Conservation (phyloP, 2,888 invertebrate genomes). For the Spisula subtruncata region DNA sequence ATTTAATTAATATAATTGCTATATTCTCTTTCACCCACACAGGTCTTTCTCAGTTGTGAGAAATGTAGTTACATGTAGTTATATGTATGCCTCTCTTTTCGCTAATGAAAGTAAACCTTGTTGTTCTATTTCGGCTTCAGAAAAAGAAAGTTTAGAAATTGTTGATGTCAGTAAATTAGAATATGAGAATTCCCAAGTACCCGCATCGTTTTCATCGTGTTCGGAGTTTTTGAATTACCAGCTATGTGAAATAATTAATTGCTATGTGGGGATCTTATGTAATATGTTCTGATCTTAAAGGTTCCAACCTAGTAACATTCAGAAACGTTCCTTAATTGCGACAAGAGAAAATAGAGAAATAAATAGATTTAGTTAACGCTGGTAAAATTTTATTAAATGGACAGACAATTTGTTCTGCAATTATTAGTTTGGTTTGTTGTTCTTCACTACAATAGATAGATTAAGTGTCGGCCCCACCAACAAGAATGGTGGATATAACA, state of each 20-base stretch:
- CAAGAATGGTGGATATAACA: conserved; percentile 29
- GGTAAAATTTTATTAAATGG: conserved; percentile 51
- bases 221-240: background rate
- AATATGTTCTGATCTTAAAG: background rate
- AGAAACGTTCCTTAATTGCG: conserved; percentile 27
- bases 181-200: background rate
- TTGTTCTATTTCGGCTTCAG: no score
- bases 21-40: background rate
- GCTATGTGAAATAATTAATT: background rate
- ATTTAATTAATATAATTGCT: conserved; percentile 20
- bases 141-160: background rate
- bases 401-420: conserved; percentile 45
- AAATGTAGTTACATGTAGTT: background rate
- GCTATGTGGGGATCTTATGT: background rate
- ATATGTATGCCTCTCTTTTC: background rate
- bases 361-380: conserved; percentile 48
- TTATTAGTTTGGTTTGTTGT: conserved; percentile 40
- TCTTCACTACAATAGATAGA: conserved; percentile 29
- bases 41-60: background rate
- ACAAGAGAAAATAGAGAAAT: conserved; percentile 31
- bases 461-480: conserved; percentile 21
- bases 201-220: background rate
- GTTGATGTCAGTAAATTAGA: background rate
- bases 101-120: background rate
- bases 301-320: background rate